Base-by-base conservation (phyloP, 2,113 vertebrate species). In the Nothobranchius kuhntae region DNA sequence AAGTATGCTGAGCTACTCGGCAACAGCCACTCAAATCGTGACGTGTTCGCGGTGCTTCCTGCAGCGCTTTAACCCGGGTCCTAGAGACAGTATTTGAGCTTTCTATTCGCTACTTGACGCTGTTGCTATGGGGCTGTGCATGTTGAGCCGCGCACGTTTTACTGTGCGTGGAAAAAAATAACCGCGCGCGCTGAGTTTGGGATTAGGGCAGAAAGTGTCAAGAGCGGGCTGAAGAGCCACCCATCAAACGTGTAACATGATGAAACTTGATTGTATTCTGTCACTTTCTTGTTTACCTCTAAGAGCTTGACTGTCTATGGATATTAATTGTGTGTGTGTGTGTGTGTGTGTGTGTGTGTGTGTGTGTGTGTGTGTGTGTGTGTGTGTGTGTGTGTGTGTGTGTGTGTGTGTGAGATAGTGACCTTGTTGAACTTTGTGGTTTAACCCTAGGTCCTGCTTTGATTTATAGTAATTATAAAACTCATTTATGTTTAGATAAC, bases 101-200 rank as follows among this genome's bases (percentile, higher is more conserved):
- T 92, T 92, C 93, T 91, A 94, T 94, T 94, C 92, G 93, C 92
- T 93, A 81, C 90, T 91, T 86, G 86, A 89, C 90, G 91, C 92
- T 94, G 93, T 94, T 94, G 93, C 93, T 94, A 94, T 90, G 89
- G 91, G 82, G 91, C 91, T 89, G 89, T 73, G 83, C 79, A 77
- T 70, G 86, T 68, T 75, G 83, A 81, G 86, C 36, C 82, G 83
- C 56, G 89, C 91, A 77, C 87, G 84, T 52, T 74, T 87, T 81
- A 45, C 76, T 72, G 80, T 80, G 87, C 85, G 76, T 84, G 87
- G 80, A 77, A 86, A 91, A 85, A 85, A 79, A 62, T 7, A 7
- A 7, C 4, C 4, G 38, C 9, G 74, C 74, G 85, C 83, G 85
- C 72, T 68, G 87, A 81, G 86, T 86, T 85, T 75, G 73, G 83